phyloP scores from a whole-genome alignment of 2,888 invertebrate genomes.

The Cantharis lateralis region DNA sequence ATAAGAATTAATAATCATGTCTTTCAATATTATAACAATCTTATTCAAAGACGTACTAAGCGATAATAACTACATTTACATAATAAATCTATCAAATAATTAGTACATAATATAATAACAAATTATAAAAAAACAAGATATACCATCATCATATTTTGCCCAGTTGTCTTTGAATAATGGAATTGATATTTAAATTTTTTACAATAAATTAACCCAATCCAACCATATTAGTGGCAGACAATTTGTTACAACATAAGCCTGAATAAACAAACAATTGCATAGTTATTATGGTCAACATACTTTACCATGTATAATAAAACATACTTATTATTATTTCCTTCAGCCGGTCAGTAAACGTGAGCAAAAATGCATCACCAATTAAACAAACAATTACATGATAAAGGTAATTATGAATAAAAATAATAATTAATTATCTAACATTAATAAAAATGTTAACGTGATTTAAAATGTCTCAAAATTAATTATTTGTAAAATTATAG shows the following conservation, averaged over 20 bases:
- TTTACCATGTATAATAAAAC: slow-evolving; percentile 14
- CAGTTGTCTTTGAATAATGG: slow-evolving; percentile 28
- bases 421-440: not conserved
- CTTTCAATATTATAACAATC: slow-evolving; percentile 32
- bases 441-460: slow-evolving; percentile 4
- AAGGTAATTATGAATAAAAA: slow-evolving; percentile 11
- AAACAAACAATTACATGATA: slow-evolving; percentile 5
- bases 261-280: slow-evolving; percentile 37
- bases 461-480: slow-evolving; percentile 1
- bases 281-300: slow-evolving; percentile 16
- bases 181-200: slow-evolving; percentile 15
- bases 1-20: not conserved
- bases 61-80: not conserved
- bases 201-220: slow-evolving; percentile 43
- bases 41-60: slow-evolving; percentile 30
- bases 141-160: not conserved
- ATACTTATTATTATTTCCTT: slow-evolving; percentile 12
- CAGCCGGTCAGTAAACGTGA: slow-evolving; percentile 7
- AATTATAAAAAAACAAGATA: slow-evolving; percentile 5
- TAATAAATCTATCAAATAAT: slow-evolving; percentile 3
- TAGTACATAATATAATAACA: slow-evolving; percentile 3
- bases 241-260: slow-evolving; percentile 52
- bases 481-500: not conserved
- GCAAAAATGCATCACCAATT: slow-evolving; percentile 8
- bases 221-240: slow-evolving; percentile 49